These are phyloP conservation scores for Trochalopteron elliotii DNA, from an alignment of 2,113 vertebrate genomes.

Conservation along the genomic window DNA sequence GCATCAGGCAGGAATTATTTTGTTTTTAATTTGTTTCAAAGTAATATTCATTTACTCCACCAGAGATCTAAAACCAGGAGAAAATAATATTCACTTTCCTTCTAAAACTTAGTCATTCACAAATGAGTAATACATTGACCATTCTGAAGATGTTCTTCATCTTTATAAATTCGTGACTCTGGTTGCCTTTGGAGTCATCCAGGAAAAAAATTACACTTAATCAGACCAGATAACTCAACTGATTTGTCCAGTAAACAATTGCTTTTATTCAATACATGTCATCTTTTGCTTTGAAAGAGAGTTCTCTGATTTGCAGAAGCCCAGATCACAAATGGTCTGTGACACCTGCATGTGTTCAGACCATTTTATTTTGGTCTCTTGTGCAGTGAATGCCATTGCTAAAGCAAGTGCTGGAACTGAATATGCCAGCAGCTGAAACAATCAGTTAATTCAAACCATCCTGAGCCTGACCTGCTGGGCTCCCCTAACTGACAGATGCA, in stretches of 20 bases:
- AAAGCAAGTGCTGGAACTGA: neutral
- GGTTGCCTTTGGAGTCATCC: neutral
- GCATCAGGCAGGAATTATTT: neutral
- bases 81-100: neutral
- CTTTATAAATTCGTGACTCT: neutral
- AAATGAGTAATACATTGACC: neutral
- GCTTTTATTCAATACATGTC: neutral
- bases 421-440: neutral
- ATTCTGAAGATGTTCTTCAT: neutral
- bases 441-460: neutral
- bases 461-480: too few species aligned
- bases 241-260: neutral
- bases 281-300: neutral
- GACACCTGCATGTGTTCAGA: neutral
- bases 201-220: neutral
- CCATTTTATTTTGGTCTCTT: neutral
- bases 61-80: neutral
- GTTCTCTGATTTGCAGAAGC: neutral
- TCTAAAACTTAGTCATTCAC: neutral
- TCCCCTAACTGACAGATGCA: neutral
- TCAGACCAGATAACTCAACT: neutral
- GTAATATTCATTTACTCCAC: neutral
- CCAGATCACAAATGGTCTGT: neutral
- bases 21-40: neutral
- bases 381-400: neutral